Conservation (phyloP, 2,113 vertebrate species). For the Globicephala melas region DNA sequence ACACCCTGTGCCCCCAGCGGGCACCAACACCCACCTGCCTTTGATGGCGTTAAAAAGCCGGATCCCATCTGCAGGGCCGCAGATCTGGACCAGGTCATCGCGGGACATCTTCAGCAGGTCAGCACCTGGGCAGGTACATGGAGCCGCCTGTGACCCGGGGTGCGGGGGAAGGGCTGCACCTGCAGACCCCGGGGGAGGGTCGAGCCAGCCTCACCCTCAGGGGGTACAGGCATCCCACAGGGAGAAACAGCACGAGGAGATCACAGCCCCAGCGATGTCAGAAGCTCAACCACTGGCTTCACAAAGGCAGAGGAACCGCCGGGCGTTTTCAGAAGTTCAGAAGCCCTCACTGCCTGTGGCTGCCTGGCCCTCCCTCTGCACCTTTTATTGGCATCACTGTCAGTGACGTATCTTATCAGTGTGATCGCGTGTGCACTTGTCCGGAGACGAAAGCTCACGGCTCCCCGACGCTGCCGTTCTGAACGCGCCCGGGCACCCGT, state of each 20-base stretch:
- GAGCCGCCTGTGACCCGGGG: accelerated
- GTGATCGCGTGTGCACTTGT: accelerated
- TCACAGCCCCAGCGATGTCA: background rate
- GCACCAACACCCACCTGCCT: slow-evolving; percentile 88
- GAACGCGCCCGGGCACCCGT: background rate
- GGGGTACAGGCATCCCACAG: background rate
- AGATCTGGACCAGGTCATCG: slow-evolving; percentile 95
- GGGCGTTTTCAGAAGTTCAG: too few species aligned
- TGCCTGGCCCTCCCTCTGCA: accelerated
- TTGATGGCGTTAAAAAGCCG: slow-evolving; percentile 95
- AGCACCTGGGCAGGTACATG: slow-evolving; percentile 84
- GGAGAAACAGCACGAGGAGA: background rate
- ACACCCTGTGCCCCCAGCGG: background rate
- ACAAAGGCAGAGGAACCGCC: background rate
- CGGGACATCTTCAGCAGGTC: slow-evolving; percentile 95
- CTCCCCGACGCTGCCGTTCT: background rate
- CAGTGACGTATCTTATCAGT: background rate
- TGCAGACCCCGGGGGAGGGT: background rate
- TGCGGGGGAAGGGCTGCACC: background rate
- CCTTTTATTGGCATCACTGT: background rate
- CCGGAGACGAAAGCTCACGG: accelerated
- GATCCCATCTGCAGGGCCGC: slow-evolving; percentile 95
- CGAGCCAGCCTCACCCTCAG: background rate
- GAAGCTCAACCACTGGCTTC: background rate
- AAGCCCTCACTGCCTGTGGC: accelerated